These are phyloP conservation scores for Rhyzopertha dominica DNA, from an alignment of 1,140 invertebrate species.

Conservation along the genomic window DNA sequence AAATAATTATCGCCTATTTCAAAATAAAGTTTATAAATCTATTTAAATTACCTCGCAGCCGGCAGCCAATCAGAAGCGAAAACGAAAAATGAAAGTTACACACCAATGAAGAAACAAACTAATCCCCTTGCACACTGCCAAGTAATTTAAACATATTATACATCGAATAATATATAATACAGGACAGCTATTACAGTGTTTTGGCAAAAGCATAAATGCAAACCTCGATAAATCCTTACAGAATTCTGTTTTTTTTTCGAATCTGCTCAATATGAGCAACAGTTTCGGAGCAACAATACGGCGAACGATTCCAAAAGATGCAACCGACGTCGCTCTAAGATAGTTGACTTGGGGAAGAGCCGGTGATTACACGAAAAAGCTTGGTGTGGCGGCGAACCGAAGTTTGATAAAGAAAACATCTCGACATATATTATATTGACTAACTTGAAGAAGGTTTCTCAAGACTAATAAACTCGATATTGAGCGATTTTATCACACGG, in stretches of 20 bases:
- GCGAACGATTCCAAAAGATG: slow-evolving; percentile 15
- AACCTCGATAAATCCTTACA: slow-evolving; percentile 18
- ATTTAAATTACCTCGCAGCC: no score
- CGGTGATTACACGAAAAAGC: slow-evolving; percentile 14
- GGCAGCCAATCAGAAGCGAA: no score
- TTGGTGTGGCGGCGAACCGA: slow-evolving; percentile 22
- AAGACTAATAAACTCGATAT: slow-evolving; percentile 19
- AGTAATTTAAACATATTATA: no score
- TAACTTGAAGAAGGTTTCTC: no score
- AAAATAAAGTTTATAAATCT: no score
- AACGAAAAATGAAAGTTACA: slow-evolving; percentile 11
- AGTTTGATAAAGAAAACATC: slow-evolving; percentile 15
- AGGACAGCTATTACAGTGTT: slow-evolving; percentile 4
- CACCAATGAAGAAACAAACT: slow-evolving; percentile 15
- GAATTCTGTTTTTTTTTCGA: slow-evolving; percentile 19
- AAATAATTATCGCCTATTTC: neutral
- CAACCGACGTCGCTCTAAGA: slow-evolving; percentile 1
- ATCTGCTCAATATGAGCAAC: slow-evolving; percentile 22
- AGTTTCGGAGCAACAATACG: slow-evolving; percentile 14
- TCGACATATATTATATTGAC: no score
- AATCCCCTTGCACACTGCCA: neutral
- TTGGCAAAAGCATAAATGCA: slow-evolving; percentile 27
- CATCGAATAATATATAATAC: slow-evolving; percentile 1
- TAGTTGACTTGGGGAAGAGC: slow-evolving; percentile 14
- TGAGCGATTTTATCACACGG: slow-evolving; percentile 42